phyloP scores from a whole-genome alignment of 2,113 vertebrate species.

The Brachypteracias leptosomus region DNA sequence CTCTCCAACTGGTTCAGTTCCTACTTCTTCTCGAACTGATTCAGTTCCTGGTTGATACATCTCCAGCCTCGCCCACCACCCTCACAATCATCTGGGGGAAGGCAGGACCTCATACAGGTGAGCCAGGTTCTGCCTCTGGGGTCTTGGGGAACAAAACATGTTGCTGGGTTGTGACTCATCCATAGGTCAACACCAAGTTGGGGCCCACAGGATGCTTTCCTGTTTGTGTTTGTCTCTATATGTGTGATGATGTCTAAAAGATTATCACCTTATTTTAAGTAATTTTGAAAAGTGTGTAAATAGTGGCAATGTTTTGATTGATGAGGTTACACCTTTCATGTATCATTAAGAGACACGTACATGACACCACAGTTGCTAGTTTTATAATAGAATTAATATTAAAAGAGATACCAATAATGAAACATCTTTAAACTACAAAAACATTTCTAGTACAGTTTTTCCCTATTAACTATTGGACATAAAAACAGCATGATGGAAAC shows the following conservation, averaged over 20 bases:
- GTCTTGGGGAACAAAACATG: no score
- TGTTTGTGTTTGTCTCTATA: no score
- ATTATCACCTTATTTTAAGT: neutral
- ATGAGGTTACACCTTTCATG: neutral
- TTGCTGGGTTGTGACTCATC: no score
- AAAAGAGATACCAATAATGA: neutral
- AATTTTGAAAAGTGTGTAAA: neutral
- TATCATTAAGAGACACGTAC: neutral
- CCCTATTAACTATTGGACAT: constrained; percentile 15
- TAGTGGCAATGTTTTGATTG: neutral
- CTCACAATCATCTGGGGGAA: no score
- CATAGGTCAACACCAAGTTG: no score
- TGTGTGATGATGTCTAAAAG: neutral
- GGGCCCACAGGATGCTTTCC: no score
- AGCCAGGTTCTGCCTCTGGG: no score
- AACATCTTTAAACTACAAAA: constrained; percentile 28
- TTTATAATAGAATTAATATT: neutral
- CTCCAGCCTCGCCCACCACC: no score
- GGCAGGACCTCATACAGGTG: no score
- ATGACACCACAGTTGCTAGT: neutral
- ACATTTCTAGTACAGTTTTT: neutral
- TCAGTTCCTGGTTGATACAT: no score
- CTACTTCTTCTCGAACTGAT: no score
- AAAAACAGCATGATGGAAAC: neutral
- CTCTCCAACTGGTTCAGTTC: no score